phyloP scores from a whole-genome alignment of 2,797 vertebrate genomes.

The Limnodromus scolopaceus region DNA sequence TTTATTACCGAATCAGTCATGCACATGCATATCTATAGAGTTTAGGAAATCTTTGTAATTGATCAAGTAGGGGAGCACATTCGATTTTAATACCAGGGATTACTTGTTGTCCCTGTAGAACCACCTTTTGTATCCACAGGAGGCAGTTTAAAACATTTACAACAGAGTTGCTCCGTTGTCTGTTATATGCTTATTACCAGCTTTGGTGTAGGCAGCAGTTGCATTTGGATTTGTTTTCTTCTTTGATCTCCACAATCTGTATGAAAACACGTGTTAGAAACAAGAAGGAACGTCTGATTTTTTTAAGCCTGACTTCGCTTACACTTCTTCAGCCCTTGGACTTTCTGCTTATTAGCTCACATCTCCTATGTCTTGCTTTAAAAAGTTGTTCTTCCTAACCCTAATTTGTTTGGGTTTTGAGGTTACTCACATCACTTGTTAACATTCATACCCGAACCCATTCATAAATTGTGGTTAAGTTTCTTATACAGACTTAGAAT shows the following conservation, averaged over 20 bases:
- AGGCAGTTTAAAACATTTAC: conserved; percentile 1
- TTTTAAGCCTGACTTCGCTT: neutral
- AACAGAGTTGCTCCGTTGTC: neutral
- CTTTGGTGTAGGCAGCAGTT: neutral
- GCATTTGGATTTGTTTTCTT: neutral
- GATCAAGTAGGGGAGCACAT: neutral
- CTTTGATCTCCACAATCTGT: neutral
- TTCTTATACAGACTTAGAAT: neutral
- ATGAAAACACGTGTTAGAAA: neutral
- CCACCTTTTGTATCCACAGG: neutral
- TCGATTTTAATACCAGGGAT: conserved; percentile 14
- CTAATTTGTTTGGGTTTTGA: neutral
- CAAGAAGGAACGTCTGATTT: neutral
- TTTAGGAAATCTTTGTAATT: neutral
- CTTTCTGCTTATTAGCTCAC: neutral
- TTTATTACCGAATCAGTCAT: conserved; percentile 4
- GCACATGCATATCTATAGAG: conserved; percentile 16
- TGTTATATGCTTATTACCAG: neutral
- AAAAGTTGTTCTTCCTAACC: neutral
- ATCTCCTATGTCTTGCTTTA: neutral
- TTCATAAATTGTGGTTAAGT: neutral
- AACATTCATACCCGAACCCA: neutral
- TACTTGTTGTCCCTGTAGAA: neutral
- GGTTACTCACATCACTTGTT: neutral
- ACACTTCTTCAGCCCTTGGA: neutral